Evolutionary conservation across 2,797 vertebrate genomes (phyloP), one percentile per base, ranked within the genome.

Genomic region (Cetoscarus ocellatus): DNA sequence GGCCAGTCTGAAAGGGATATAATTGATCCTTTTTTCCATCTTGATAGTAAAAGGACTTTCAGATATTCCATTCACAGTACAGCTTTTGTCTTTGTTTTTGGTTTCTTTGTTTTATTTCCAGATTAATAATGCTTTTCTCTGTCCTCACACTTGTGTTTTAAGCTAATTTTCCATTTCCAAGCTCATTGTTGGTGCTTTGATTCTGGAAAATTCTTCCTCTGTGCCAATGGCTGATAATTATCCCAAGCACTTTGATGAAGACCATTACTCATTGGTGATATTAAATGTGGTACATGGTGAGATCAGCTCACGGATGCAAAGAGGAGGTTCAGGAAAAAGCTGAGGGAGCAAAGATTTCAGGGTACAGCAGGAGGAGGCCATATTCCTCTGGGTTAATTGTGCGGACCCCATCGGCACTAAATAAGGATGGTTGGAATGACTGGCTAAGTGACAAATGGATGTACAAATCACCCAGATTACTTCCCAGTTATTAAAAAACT

Each of bases 301-400:
- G 81, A 72, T 91, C 87, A 91, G 83, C 73, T 77, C 82, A 36
- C 11, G 72, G 74, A 90, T 71, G 77, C 66, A 67, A 69, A 74
- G 73, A 62, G 54, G 54, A 61, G 40, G 27, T 63, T 45, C 11
- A 19, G 66, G 56, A 61, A 87, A 73, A 61, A 73, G 81, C 81
- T 82, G 80, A 83, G 67, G 57, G 65, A 78, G 50, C 73, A 69
- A 81, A 79, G 82, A 83, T 77, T 86, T 66, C 56, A n/a, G 60
- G 44, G 36, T 69, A 82, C 19, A 8, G 53, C 44, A 47, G 4
- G 18, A 60, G 49, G 53, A 84, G 81, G 82, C 65, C 51, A 70
- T 83, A 82, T 89, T 83, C 79, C 70, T 75, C 70, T 66, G 77
- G 92, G 92, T 93, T 94, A 92, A 94, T 93, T 92, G 89, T 74